Evolutionary conservation across 2,888 invertebrate species (phyloP), one percentile per base, ranked within the genome.

Genomic region (Cybosia mesomella): DNA sequence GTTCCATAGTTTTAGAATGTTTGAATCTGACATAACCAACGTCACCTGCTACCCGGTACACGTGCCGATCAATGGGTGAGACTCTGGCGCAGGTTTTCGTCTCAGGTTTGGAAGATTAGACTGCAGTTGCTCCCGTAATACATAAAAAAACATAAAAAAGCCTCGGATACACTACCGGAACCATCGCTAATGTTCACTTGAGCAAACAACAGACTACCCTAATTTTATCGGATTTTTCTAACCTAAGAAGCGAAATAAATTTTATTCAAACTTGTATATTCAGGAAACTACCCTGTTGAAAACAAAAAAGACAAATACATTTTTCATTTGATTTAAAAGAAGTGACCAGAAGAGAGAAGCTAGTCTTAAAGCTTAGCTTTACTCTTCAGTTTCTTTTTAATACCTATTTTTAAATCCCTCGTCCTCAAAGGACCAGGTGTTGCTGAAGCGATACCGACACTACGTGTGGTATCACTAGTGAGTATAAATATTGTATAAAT

Each of bases 291-390:
- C 22, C 21, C 36, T 36, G 18, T 43, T 28, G 1, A 43, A n/a
- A 43, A 49, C 9, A n/a, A 49, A n/a, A 61, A 22, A 43, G 18
- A n/a, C 0, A 18, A n/a, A 49, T 49, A 49, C n/a, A 49, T 49
- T 49, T 18, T 49, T 49, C 49, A 9, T n/a, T 9, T n/a, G 18
- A 9, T 58, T 59, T 70, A 66, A 64, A 75, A 59, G 36, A 59
- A 36, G 22, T 59, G 22, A 36, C 22, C 15, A 34, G 34, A 36
- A 36, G 66, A 67, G 68, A 65, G 49, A n/a, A 49, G n/a, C 49
- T 79, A 64, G 64, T 66, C 61, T 58, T 68, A 72, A 76, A 79
- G 59, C 66, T 79, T 72, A 76, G 53, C 57, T n/a, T n/a, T 76
- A 79, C 55, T 66, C 63, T 68, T 61, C 61, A 58, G 72, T 64